phyloP scores from a whole-genome alignment of 2,797 vertebrate species.

The Centropyge bicolor region DNA sequence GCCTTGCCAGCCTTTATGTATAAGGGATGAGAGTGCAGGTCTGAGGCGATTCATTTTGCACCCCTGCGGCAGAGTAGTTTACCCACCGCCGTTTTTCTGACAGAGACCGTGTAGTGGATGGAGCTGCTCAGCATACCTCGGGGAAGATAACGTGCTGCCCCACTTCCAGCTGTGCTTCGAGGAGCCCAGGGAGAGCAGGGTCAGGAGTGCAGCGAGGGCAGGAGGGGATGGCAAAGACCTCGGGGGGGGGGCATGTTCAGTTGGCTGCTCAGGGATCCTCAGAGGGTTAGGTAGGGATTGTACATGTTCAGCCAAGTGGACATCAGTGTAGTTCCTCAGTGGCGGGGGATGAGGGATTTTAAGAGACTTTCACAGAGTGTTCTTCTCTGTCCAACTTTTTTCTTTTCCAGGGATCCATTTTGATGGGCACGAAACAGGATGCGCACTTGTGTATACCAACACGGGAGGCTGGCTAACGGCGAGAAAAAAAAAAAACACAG shows the following conservation, averaged over 20 bases:
- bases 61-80: constrained; percentile 58
- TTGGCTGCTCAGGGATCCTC: constrained; percentile 51
- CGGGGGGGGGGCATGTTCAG: constrained; percentile 53
- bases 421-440: constrained; percentile 41
- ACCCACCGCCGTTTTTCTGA: constrained; percentile 61
- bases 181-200: constrained; percentile 39
- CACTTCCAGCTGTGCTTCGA: constrained; percentile 56
- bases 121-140: constrained; percentile 57
- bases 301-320: constrained; percentile 66
- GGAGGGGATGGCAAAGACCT: constrained; percentile 31
- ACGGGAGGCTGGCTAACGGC: constrained; percentile 27
- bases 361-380: constrained; percentile 51
- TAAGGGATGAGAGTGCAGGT: constrained; percentile 61
- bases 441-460: constrained; percentile 37
- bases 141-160: constrained; percentile 56
- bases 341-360: constrained; percentile 45
- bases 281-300: constrained; percentile 52
- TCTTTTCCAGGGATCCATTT: constrained; percentile 39
- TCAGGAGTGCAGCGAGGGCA: constrained; percentile 45
- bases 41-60: constrained; percentile 60
- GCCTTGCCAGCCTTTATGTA: constrained; percentile 62
- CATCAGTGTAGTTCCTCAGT: constrained; percentile 54
- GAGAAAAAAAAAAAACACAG: constrained; percentile 28
- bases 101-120: constrained; percentile 52
- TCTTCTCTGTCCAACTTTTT: constrained; percentile 42